Base-by-base conservation (phyloP, 2,888 invertebrate genomes). In the Amphiduros pacificus region DNA sequence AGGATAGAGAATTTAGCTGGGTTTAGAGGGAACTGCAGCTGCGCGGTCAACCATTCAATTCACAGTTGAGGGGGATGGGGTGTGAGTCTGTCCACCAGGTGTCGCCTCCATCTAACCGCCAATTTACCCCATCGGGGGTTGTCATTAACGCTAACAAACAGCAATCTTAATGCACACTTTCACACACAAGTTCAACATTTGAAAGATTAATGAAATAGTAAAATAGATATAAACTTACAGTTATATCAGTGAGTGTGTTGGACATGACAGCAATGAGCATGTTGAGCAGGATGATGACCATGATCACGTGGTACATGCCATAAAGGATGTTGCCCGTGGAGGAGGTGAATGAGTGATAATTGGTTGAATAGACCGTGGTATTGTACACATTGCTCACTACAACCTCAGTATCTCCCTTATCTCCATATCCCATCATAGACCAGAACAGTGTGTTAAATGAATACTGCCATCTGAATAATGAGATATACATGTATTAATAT, bases 221-320 rank as follows among this genome's bases (percentile, higher is more conserved):
- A n/a, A n/a, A n/a, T n/a, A n/a, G n/a, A n/a, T 3, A 9, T 32
- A 24, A 2, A 36, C 44, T 5, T 44, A 60, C 61, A 41, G 48
- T 48, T 22, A 61, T 49, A 31, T 28, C 9, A 27, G n/a, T 29
- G n/a, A 61, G 56, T 1, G 56, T 50, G 52, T 61, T 61, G 9
- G 44, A 27, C 61, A 61, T 61, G 44, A 61, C 49, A 27, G 54
- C 61, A 27, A 61, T 61, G n/a, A 61, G 52, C 61, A 61, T 61
- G 56, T 61, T 61, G 22, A 61, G 56, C 50, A 61, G 20, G 28
- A 56, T 61, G 28, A 40, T 49, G 17, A 61, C 20, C 40, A 44
- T 51, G 36, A 61, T 29, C 2, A 61, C 49, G 29, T 61, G 61
- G 31, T 58, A 61, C 27, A 61, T n/a, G 36, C 54, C 61, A 31